Evolutionary conservation across 2,797 vertebrate species (phyloP), one percentile per base, ranked within the genome.

Genomic region (Sternotherus odoratus): DNA sequence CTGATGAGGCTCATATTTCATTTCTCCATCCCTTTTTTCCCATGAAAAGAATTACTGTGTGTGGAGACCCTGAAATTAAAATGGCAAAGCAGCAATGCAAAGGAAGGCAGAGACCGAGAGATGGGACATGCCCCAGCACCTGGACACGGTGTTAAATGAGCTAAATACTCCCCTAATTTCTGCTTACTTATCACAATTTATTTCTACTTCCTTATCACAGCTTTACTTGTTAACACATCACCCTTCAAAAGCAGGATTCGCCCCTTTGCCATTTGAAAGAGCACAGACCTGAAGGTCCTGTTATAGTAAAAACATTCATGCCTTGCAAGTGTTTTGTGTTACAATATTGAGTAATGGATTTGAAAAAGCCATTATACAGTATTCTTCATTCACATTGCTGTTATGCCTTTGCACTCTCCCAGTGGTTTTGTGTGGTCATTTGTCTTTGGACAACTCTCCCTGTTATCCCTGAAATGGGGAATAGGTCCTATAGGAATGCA

Each of bases 21-120:
- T 3, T 36, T 85, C 77, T 96, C 85, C 54, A 74, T 91, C 60
- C 50, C 84, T 77, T 90, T 49, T 49, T 91, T n/a, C 49, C 77
- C 15, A 69, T 94, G 36, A 60, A 85, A 95, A 81, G 3, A 77
- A 56, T 77, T 54, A 74, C 43, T 81, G 83, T 87, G 53, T 36
- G 81, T 72, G 50, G 54, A 78, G 49, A 49, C 49, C 26, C 49
- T 78, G 6, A 36, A 33, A 50, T 51, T 78, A 78, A 51, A 78
- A 46, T 74, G 12, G 24, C 23, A 93, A 91, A n/a, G 30, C 36
- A 89, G 79, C 82, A 54, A 82, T 85, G 19, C 8, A 74, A 77
- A 82, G 26, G 43, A 36, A 5, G 28, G 46, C n/a, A 12, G 15
- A 6, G 2, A 60, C 91, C 28, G 72, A 13, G 43, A 48, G 72